Evolutionary conservation across 2,888 invertebrate genomes (phyloP), one percentile per base, ranked within the genome.

Genomic region (Lissocephala sabroskyi): DNA sequence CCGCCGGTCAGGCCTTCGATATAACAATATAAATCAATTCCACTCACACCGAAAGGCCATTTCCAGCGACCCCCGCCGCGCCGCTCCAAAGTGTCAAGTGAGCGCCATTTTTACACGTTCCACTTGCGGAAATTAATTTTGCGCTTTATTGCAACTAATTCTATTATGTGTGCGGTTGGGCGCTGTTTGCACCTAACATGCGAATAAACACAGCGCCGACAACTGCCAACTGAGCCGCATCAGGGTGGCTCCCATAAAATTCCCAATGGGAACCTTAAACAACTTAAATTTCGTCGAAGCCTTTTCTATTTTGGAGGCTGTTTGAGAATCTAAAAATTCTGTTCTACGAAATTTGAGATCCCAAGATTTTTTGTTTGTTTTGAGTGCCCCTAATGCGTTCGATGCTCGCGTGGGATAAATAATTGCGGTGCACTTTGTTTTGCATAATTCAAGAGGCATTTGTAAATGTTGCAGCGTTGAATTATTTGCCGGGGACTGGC

Each of bases 71-170:
- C n/a, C n/a, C n/a, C n/a, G n/a, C n/a, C n/a, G n/a, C n/a, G n/a
- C n/a, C n/a, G n/a, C n/a, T n/a, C n/a, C 14, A 13, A 36, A 28
- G 32, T 28, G 39, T 52, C 35, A 35, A 14, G 14, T 16, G 35
- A 9, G 17, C 35, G 35, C 2, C 16, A 14, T 28, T 41, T 29
- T 41, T 6, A 13, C 35, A 40, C 26, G 23, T 40, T 10, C 7
- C 19, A 10, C 10, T 54, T 42, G 61, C 74, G 70, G 59, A 73
- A 79, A 79, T 75, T 79, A 75, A 73, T 75, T 79, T 65, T 52
- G 62, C 57, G 65, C 67, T 65, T 76, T 75, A 70, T 73, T 70
- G 62, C 59, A 70, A 64, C 62, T 74, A 68, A 76, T 78, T 78
- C 66, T 59, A 71, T 77, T 74, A 74, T 61, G 56, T 64, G 46